Conservation (phyloP, 2,888 invertebrate species). For the Parnassius apollo region DNA sequence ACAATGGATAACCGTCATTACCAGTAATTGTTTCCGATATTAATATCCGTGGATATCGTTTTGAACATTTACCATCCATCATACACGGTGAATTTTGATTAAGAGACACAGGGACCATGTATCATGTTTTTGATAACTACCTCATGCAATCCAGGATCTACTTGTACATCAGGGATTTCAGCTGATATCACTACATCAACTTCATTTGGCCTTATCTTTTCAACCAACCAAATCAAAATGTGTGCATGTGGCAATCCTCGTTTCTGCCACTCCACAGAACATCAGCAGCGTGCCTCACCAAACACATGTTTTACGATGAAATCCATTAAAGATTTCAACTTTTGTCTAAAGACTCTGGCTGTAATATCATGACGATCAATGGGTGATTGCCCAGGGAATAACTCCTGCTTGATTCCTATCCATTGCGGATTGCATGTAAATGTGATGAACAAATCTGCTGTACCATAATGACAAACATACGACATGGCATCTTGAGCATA, state of each 20-base stretch:
- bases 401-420: not conserved
- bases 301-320: constrained; percentile 21
- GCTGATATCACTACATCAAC: constrained; percentile 33
- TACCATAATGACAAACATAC: not conserved
- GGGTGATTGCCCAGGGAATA: too few species aligned
- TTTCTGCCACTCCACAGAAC: constrained; percentile 35
- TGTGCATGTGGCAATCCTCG: constrained; percentile 33
- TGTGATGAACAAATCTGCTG: not conserved
- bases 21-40: too few species aligned
- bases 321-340: not conserved
- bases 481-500: not conserved
- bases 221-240: constrained; percentile 31
- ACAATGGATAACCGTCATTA: too few species aligned
- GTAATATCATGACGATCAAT: too few species aligned
- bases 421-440: not conserved
- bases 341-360: too few species aligned
- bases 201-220: constrained; percentile 33
- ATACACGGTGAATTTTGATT: too few species aligned
- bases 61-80: too few species aligned
- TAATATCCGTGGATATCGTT: too few species aligned
- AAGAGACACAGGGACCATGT: too few species aligned
- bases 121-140: too few species aligned
- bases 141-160: constrained; percentile 23
- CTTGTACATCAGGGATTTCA: constrained; percentile 1
- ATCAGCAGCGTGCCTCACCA: constrained; percentile 34